phyloP scores from a whole-genome alignment of 2,113 vertebrate species.

The Tursiops truncatus region DNA sequence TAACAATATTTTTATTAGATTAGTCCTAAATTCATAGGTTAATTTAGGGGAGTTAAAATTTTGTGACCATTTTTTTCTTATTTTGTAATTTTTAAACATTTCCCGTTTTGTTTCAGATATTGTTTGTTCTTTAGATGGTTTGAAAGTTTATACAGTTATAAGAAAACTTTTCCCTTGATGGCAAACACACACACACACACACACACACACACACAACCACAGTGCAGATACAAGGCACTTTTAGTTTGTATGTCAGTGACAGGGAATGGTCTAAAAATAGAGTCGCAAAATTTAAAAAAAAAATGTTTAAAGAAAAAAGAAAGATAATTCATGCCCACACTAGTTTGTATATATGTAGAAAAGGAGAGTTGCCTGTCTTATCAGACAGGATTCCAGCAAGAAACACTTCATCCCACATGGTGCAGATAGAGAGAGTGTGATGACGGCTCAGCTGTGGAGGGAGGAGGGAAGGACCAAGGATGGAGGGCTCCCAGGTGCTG shows the following conservation, averaged over 20 bases:
- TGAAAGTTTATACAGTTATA: background rate
- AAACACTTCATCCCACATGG: background rate
- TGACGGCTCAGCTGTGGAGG: rapidly evolving
- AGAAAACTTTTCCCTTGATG: background rate
- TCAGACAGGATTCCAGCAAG: background rate
- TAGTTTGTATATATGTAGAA: background rate
- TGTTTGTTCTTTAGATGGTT: background rate
- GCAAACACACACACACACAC: background rate
- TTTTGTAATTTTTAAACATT: background rate
- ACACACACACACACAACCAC: background rate
- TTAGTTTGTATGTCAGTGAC: background rate
- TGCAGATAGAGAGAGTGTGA: too few relatives aligned
- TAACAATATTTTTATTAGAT: background rate
- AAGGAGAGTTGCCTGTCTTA: background rate
- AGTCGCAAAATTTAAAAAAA: background rate
- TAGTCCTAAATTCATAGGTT: background rate
- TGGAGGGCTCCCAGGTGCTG: background rate
- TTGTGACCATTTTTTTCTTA: background rate
- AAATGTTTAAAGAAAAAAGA: background rate
- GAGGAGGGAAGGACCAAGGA: background rate
- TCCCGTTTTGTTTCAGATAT: background rate
- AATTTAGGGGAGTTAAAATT: background rate
- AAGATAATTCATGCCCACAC: background rate
- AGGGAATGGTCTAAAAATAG: background rate
- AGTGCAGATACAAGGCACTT: background rate